phyloP scores from a whole-genome alignment of 2,888 invertebrate species.

The Tanaodytes sp. region DNA sequence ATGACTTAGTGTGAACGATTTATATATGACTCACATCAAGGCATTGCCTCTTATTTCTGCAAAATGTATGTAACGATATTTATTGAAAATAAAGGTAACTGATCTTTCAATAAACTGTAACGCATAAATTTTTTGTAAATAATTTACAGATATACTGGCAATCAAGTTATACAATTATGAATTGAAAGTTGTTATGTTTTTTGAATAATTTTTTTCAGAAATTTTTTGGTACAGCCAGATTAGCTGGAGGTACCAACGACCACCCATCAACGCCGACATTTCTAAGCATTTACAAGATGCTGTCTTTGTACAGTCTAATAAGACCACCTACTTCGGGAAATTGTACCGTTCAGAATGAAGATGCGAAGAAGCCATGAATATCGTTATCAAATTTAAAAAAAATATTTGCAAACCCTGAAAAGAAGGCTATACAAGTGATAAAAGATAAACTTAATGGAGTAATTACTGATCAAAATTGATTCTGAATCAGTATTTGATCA shows the following conservation, averaged over 20 bases:
- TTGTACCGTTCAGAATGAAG: background rate
- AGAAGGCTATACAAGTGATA: background rate
- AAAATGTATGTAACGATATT: too few relatives aligned
- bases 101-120: too few relatives aligned
- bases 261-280: background rate
- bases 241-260: conserved; percentile 1
- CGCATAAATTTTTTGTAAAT: too few relatives aligned
- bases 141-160: too few relatives aligned
- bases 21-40: too few relatives aligned
- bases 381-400: background rate
- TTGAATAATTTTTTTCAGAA: background rate
- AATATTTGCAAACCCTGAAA: background rate
- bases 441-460: background rate
- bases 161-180: too few relatives aligned
- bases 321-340: background rate
- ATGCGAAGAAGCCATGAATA: background rate
- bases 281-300: background rate
- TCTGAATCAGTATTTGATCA: background rate
- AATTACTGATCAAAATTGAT: background rate
- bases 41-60: too few relatives aligned
- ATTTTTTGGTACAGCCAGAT: conserved; percentile 1
- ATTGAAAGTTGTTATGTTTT: too few relatives aligned
- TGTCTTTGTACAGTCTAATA: background rate
- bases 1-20: too few relatives aligned
- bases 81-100: too few relatives aligned